Base-by-base conservation (phyloP, 2,797 vertebrate species). In the Odontamblyopus rebecca region DNA sequence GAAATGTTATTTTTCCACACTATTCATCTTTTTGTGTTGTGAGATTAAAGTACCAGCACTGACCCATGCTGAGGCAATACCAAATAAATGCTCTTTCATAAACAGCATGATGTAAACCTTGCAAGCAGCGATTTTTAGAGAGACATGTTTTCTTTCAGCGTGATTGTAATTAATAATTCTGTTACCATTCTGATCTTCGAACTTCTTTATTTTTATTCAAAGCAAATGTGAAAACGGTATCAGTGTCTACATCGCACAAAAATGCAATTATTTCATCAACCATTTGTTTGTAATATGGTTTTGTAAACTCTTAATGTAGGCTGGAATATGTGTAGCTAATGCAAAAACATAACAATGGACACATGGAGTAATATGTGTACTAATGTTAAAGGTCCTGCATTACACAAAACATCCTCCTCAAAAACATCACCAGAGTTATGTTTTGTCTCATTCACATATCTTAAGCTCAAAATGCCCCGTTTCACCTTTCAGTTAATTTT, bases 61-160 rank as follows among this genome's bases (percentile, higher is more conserved):
- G 59, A 85, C 75, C 71, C 73, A 16, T 50, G 26, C 44, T 60
- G 44, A 41, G 41, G 68, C 56, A 72, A 69, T 60, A 27, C 38
- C 51, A 81, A 74, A 73, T 81, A 0, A 41, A 76, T 72, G 68
- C 6, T 44, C 68, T 79, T 69, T 65, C 56, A 72, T 19, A 83
- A 82, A 86, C 72, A 85, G 44, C 61, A 68, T 84, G 80, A 88
- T 83, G 78, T 60, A 81, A 86, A 75, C n/a, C 7, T 82, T 85
- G 74, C 74, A 61, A 68, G 54, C 51, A 26, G 56, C 53, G 74
- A 71, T 69, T 70, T 38, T 67, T 44, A 61, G 23, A 73, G 19
- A 73, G 41, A 56, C 53, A 38, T 35, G n/a, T 71, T 67, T 69
- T 35, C 4, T 23, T 65, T 54, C 16, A 56, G 30, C 32, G 67